These are phyloP conservation scores for Cinclus cinclus DNA, from an alignment of 2,113 vertebrate genomes.

Conservation along the genomic window DNA sequence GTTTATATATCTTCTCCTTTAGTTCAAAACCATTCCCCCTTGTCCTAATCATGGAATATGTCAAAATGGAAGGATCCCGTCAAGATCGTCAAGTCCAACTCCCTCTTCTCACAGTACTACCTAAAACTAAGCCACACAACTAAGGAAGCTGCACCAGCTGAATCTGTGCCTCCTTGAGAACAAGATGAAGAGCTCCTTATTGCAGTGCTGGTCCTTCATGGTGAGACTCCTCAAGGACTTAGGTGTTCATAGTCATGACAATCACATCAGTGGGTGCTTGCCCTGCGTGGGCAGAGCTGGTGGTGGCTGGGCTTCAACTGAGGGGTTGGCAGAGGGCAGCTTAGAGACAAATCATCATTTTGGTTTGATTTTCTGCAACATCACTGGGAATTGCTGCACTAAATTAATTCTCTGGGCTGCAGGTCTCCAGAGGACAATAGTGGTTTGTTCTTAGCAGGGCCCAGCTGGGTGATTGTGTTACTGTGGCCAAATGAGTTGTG, in stretches of 20 bases:
- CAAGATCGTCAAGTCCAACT: not conserved
- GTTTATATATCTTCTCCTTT: not conserved
- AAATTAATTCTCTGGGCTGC: not conserved
- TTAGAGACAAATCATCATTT: not conserved
- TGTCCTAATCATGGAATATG: not conserved
- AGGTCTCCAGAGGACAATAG: not conserved
- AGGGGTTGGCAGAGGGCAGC: not conserved
- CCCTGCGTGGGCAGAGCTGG: fast-evolving
- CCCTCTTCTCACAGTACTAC: not conserved
- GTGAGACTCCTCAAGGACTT: not conserved
- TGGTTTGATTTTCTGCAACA: not conserved
- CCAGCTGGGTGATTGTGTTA: constrained; percentile 19
- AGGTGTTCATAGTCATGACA: fast-evolving
- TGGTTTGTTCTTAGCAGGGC: not conserved
- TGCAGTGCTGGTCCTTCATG: not conserved
- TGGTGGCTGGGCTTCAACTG: fast-evolving
- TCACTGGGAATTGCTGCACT: not conserved
- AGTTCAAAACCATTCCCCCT: not conserved
- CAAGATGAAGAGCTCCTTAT: not conserved
- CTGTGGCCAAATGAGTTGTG: not conserved
- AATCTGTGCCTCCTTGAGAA: fast-evolving
- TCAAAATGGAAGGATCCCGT: not conserved
- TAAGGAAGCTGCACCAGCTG: not conserved
- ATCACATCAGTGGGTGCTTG: not conserved
- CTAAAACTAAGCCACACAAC: not conserved